Evolutionary conservation across 2,113 vertebrate genomes (phyloP).

Genomic region (Pycnonotus jocosus): DNA sequence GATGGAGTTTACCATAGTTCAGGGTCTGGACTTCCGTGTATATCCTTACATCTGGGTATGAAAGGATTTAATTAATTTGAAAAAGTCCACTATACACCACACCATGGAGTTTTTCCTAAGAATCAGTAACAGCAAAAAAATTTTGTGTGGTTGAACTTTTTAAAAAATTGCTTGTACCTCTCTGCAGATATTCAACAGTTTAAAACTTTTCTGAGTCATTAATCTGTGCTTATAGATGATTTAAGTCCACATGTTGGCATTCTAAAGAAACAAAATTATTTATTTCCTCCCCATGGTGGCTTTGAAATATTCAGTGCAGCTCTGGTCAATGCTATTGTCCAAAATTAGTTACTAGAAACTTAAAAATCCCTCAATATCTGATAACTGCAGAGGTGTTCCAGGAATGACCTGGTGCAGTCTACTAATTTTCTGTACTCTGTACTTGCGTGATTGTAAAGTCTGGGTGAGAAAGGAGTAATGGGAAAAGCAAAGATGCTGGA

Average conservation of each 20-base stretch:
- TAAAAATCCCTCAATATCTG: not conserved
- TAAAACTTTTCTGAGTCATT: not conserved
- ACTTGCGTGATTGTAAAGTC: not conserved
- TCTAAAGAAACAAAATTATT: not conserved
- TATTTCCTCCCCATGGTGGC: not conserved
- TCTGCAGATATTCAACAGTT: not conserved
- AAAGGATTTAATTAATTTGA: not conserved
- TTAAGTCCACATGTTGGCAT: not conserved
- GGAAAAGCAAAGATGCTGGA: not conserved
- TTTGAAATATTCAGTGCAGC: not conserved
- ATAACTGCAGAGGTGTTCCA: not conserved
- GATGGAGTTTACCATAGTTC: not conserved
- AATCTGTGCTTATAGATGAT: accelerated
- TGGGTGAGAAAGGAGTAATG: not conserved
- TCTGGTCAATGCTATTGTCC: not conserved
- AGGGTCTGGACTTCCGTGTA: not conserved
- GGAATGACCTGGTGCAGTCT: not conserved
- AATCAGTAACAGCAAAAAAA: not conserved
- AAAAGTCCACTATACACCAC: not conserved
- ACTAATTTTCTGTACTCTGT: not conserved
- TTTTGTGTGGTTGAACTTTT: not conserved
- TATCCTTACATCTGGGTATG: not conserved
- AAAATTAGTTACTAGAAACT: not conserved
- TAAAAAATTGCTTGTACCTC: not conserved
- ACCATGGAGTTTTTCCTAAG: not conserved